Base-by-base conservation (phyloP, 2,888 invertebrate species). In the Nesidiocoris tenuis region DNA sequence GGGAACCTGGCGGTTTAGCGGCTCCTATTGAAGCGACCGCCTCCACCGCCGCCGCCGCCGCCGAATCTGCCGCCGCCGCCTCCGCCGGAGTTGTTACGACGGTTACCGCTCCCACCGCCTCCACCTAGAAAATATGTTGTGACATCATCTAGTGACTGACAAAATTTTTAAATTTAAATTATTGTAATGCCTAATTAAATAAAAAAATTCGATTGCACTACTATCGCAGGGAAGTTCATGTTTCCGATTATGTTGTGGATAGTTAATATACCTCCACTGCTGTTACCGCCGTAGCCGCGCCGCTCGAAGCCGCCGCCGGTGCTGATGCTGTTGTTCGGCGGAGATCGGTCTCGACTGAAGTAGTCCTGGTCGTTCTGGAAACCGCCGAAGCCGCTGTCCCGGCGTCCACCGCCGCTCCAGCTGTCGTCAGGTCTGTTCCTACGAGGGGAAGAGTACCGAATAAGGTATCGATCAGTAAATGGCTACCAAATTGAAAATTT, bases 261-360 rank as follows among this genome's bases (percentile, higher is more conserved):
- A n/a, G n/a, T n/a, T n/a, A n/a, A n/a, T n/a, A n/a, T 59, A 59
- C 59, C 59, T 59, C 59, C 59, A 59, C n/a, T 19, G 59, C 59
- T n/a, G n/a, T n/a, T n/a, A 18, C 59, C n/a, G n/a, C 59, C 59
- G n/a, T 59, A 59, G 3, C 19, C 19, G n/a, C 59, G 59, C 5
- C 59, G 2, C 3, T 59, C 19, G 19, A n/a, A 39, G 18, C 55
- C 17, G 64, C 7, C 21, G 7, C 64, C 64, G 54, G 19, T 19
- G 2, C 54, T 19, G 1, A 39, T 12, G 9, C n/a, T 18, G 59
- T 59, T 18, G 19, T 5, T 18, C 1, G 66, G 66, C 17, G 66
- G 66, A 12, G 66, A 66, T 19, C 66, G 66, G 19, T 66, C 66
- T 2, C 66, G 66, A 17, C 25, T 25, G 18, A 66, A 66, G 25